Percentiles rank a stretch among this genome's conserved stretches.
These are phyloP conservation scores for Bucco capensis DNA, from an alignment of 2,113 vertebrate genomes.

Conservation along the genomic window DNA sequence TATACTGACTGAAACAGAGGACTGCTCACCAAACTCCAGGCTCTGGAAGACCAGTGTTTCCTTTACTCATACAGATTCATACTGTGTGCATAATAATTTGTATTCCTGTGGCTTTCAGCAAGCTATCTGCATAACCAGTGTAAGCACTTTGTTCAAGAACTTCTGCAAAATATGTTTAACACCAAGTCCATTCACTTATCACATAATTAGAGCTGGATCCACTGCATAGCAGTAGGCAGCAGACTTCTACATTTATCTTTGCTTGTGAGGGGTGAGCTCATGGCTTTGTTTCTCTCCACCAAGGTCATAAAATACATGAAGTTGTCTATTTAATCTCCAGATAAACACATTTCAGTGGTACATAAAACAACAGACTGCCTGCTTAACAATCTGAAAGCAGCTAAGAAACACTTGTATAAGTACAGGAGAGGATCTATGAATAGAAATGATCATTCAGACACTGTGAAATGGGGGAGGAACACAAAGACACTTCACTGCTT, in stretches of 20 bases:
- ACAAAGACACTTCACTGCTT: not conserved
- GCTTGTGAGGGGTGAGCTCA: not conserved
- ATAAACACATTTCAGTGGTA: slow-evolving; percentile 26
- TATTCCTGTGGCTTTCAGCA: slow-evolving; percentile 23
- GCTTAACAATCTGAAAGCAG: slow-evolving; percentile 26
- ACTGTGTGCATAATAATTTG: slow-evolving; percentile 16
- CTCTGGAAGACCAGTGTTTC: not conserved
- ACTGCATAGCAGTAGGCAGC: not conserved
- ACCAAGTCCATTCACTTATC: slow-evolving; percentile 8
- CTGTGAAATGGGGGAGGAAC: not conserved
- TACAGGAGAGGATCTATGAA: not conserved
- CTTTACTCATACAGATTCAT: not conserved
- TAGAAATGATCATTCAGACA: not conserved
- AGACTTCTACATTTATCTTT: slow-evolving; percentile 15
- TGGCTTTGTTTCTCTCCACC: slow-evolving; percentile 38
- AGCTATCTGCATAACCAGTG: slow-evolving; percentile 34
- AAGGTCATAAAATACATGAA: slow-evolving; percentile 52
- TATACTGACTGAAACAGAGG: not conserved
- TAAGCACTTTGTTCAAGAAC: slow-evolving; percentile 40
- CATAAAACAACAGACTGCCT: slow-evolving; percentile 3
- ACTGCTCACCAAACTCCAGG: not conserved
- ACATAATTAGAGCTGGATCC: slow-evolving; percentile 20
- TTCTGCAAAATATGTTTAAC: slow-evolving; percentile 39
- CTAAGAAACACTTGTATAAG: not conserved
- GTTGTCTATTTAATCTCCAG: slow-evolving; percentile 53